Evolutionary conservation across 1,140 invertebrate genomes (phyloP).

Genomic region (Aphelenchoides besseyi): DNA sequence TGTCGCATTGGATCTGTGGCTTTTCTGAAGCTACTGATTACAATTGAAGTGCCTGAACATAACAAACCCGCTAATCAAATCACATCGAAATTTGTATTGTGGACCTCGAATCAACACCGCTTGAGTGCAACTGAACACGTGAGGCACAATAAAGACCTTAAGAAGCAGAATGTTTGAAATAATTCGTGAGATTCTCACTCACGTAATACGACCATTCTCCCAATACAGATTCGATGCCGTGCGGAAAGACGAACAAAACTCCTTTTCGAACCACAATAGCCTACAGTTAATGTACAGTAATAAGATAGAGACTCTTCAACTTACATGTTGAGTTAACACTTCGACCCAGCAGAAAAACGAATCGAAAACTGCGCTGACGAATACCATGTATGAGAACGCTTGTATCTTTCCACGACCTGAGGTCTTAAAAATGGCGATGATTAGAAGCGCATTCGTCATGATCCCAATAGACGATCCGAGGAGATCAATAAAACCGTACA

Average conservation of each 20-base stretch:
- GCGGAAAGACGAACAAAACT: neutral
- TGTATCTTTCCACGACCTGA: neutral
- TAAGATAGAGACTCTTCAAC: neutral
- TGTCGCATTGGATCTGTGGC: neutral
- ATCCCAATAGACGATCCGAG: neutral
- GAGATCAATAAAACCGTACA: neutral
- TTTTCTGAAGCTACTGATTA: neutral
- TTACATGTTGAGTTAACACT: constrained; percentile 11
- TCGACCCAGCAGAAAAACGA: neutral
- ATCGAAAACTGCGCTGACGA: neutral
- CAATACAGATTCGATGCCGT: neutral
- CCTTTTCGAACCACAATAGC: neutral
- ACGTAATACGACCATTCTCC: neutral
- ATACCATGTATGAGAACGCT: neutral
- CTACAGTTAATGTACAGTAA: neutral
- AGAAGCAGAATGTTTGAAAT: too few relatives aligned
- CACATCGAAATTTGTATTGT: constrained; percentile 10
- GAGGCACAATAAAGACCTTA: neutral
- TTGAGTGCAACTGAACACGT: neutral
- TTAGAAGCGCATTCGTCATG: neutral
- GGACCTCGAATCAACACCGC: constrained; percentile 2
- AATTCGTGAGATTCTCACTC: too few relatives aligned
- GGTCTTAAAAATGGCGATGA: neutral
- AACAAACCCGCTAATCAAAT: constrained; percentile 8
- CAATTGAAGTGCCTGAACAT: neutral